Conservation (phyloP, 2,888 invertebrate species). For the Cheiracanthium punctorium region DNA sequence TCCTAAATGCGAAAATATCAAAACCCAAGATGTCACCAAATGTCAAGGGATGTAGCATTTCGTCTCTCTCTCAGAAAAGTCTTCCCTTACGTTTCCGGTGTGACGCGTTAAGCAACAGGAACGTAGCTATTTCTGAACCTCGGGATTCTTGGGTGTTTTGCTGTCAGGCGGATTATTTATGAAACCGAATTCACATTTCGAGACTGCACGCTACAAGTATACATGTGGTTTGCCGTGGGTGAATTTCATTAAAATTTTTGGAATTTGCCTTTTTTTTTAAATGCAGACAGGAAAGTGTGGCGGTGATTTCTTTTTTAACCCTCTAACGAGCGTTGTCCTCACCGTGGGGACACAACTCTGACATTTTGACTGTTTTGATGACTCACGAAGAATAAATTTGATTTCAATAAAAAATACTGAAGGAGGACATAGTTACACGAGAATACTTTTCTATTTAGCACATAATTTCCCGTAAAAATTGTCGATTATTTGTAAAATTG, state of each 20-base stretch:
- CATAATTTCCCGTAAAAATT: too few species aligned
- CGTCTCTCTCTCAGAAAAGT: not conserved
- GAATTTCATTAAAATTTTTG: not conserved
- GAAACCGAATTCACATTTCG: conserved; percentile 30
- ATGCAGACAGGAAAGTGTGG: too few species aligned
- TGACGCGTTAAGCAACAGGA: conserved; percentile 35
- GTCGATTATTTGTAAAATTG: too few species aligned
- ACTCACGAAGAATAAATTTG: too few species aligned
- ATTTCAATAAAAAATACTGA: too few species aligned
- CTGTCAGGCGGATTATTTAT: conserved; percentile 38
- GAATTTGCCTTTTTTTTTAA: too few species aligned
- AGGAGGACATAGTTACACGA: too few species aligned
- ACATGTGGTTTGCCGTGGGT: not conserved
- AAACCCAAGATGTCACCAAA: conserved; percentile 2
- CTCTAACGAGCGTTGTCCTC: too few species aligned
- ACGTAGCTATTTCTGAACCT: conserved; percentile 44
- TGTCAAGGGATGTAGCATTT: not conserved
- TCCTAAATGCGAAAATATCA: not conserved
- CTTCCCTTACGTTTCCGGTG: conserved; percentile 57
- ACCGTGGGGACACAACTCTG: too few species aligned
- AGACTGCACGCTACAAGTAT: not conserved
- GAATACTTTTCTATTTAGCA: too few species aligned
- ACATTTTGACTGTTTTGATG: too few species aligned
- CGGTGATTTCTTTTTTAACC: too few species aligned
- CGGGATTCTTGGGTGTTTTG: conserved; percentile 29